A percentile compares a stretch with the other conserved stretches of the same genome.
Evolutionary conservation across 2,113 vertebrate species (phyloP).

Genomic region (Siniperca chuatsi): DNA sequence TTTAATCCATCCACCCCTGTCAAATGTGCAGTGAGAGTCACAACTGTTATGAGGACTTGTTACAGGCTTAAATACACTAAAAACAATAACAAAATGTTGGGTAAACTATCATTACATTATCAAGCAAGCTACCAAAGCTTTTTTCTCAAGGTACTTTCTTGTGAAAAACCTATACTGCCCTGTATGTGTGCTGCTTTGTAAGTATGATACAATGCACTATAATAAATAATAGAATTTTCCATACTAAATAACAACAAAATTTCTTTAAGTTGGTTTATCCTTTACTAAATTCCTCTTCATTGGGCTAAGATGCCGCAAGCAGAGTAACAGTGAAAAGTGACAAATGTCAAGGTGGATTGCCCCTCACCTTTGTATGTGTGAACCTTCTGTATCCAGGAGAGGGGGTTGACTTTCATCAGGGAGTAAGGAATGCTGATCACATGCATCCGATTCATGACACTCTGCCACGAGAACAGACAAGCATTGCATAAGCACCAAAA

Average conservation of each 20-base stretch:
- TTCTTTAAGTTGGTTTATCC: neutral
- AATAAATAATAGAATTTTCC: neutral
- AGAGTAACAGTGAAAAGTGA: neutral
- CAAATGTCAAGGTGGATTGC: neutral
- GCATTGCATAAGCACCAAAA: constrained; percentile 22
- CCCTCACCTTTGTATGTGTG: constrained; percentile 92
- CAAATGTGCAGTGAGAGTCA: constrained; percentile 18
- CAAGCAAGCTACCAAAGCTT: neutral
- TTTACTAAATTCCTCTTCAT: neutral
- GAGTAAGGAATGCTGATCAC: constrained; percentile 97
- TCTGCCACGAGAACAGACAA: constrained; percentile 80
- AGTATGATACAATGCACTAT: neutral
- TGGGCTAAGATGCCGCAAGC: neutral
- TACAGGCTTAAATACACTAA: neutral
- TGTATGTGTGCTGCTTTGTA: neutral
- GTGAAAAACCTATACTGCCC: neutral
- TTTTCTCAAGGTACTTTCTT: neutral
- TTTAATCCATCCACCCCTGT: constrained; percentile 18
- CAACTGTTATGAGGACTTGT: neutral
- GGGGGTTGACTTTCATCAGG: constrained; percentile 97
- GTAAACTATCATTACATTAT: neutral
- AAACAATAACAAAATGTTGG: neutral
- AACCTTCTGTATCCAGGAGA: constrained; percentile 99
- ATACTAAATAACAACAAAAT: neutral
- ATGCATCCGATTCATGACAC: constrained; percentile 96